Percentiles rank a stretch among this genome's conserved stretches.
phyloP scores from a whole-genome alignment of 1,140 invertebrate species.

The Coptotermes formosanus region DNA sequence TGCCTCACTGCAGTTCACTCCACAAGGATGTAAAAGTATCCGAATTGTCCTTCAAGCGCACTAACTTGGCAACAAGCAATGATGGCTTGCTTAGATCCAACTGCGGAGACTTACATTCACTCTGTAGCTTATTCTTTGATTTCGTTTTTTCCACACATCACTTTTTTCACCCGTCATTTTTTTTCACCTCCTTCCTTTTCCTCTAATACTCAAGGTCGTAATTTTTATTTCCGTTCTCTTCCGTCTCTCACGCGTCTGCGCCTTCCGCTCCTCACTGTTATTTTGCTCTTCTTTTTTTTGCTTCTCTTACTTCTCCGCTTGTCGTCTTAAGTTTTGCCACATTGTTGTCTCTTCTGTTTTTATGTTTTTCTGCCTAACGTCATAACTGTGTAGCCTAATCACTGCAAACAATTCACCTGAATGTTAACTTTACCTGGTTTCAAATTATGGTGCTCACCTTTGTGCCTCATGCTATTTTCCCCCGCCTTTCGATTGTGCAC shows the following conservation, averaged over 20 bases:
- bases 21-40: conserved; percentile 18
- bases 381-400: background rate
- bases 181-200: conserved; percentile 9
- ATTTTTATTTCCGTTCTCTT: conserved; percentile 19
- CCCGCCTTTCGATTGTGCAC: background rate
- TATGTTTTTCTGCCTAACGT: background rate
- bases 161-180: conserved; percentile 9
- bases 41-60: background rate
- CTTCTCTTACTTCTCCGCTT: background rate
- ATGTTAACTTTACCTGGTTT: background rate
- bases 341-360: background rate
- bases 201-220: conserved; percentile 5
- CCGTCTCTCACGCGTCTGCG: background rate
- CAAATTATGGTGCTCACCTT: background rate
- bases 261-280: background rate
- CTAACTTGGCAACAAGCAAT: background rate
- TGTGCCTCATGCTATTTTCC: background rate
- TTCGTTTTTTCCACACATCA: conserved; percentile 17
- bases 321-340: background rate
- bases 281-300: background rate
- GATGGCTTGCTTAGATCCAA: conserved; percentile 12
- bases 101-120: conserved; percentile 13
- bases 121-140: background rate
- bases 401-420: background rate
- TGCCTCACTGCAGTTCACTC: background rate